Percentiles rank a stretch among this genome's conserved stretches.
Evolutionary conservation across 2,797 vertebrate species (phyloP).

Genomic region (Sylvilagus floridanus): DNA sequence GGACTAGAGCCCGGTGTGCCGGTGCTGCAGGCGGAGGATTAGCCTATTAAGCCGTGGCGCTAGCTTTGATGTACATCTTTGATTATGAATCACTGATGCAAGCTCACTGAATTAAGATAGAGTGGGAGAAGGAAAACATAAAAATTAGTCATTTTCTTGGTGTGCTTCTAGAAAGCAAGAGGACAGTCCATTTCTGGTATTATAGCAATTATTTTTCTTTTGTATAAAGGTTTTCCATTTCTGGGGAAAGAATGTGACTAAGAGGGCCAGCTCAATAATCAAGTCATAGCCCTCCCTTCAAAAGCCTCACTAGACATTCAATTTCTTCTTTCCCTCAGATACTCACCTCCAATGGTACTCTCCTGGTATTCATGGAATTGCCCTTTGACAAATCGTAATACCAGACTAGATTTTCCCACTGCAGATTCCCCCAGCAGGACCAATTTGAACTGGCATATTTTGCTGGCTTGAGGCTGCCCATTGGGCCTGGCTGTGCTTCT

Average conservation of each 20-base stretch:
- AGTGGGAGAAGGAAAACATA: not conserved
- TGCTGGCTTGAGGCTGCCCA: slow-evolving; percentile 90
- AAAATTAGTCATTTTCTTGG: slow-evolving; percentile 46
- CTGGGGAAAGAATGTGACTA: not conserved
- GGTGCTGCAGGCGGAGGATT: no score
- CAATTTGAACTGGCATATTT: slow-evolving; percentile 91
- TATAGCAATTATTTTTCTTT: not conserved
- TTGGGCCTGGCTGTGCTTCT: slow-evolving; percentile 90
- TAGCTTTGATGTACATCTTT: not conserved
- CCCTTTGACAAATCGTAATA: slow-evolving; percentile 91
- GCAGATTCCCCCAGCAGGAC: slow-evolving; percentile 91
- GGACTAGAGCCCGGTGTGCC: no score
- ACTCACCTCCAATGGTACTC: slow-evolving; percentile 91
- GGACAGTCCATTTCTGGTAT: slow-evolving; percentile 34
- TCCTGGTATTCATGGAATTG: slow-evolving; percentile 92
- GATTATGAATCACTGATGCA: slow-evolving; percentile 45
- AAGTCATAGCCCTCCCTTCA: slow-evolving; percentile 17
- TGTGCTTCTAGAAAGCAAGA: slow-evolving; percentile 21
- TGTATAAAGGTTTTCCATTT: slow-evolving; percentile 46
- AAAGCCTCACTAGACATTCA: not conserved
- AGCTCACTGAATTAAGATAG: slow-evolving; percentile 49
- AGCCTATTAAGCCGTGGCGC: no score
- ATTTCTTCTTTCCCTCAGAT: not conserved
- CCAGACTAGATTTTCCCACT: slow-evolving; percentile 91
- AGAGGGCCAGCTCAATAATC: not conserved